phyloP scores from a whole-genome alignment of 2,113 vertebrate genomes.

The Prochilodus magdalenae region DNA sequence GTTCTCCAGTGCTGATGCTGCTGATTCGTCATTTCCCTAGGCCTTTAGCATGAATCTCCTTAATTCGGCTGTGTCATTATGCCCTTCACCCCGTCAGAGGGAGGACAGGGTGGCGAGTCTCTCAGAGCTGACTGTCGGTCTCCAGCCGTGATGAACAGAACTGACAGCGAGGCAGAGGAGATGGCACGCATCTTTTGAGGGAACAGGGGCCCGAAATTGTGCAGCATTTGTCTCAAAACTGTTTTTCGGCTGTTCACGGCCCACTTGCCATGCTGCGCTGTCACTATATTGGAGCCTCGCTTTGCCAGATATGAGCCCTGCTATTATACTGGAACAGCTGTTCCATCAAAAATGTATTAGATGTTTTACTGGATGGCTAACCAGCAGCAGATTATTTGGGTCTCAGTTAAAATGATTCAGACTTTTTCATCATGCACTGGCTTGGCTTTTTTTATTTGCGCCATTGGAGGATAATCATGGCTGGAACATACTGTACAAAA shows the following conservation, averaged over 20 bases:
- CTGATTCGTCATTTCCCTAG: neutral
- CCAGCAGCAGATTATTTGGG: constrained; percentile 40
- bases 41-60: constrained; percentile 9
- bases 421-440: neutral
- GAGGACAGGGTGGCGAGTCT: constrained; percentile 1
- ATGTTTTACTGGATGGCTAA: constrained; percentile 45
- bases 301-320: constrained; percentile 29
- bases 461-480: too few relatives aligned
- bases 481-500: too few relatives aligned
- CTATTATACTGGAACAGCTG: constrained; percentile 41
- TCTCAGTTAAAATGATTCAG: constrained; percentile 4
- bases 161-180: constrained; percentile 6
- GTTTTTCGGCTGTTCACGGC: neutral
- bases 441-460: neutral
- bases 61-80: neutral
- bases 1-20: neutral
- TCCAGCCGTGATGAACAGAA: neutral
- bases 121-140: neutral
- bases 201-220: neutral
- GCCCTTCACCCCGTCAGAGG: neutral
- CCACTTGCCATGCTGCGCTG: neutral
- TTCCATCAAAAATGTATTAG: constrained; percentile 55
- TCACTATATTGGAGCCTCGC: constrained; percentile 22
- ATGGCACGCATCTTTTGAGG: neutral
- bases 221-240: constrained; percentile 11